Base-by-base conservation (phyloP, 2,888 invertebrate species). In the Caenorhabditis auriculariae region DNA sequence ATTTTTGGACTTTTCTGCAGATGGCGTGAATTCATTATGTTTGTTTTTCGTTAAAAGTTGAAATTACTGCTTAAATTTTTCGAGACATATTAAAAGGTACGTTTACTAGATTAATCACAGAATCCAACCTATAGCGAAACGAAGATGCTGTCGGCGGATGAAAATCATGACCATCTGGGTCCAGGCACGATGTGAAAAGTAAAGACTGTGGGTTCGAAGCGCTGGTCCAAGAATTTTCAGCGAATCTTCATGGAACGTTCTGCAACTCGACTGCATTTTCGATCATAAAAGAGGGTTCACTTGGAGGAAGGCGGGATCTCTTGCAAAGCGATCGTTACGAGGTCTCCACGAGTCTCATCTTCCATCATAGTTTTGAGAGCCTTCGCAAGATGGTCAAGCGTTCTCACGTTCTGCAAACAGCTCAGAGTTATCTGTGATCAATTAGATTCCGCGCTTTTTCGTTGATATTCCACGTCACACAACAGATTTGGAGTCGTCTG, bases 131-230 rank as follows among this genome's bases (percentile, higher is more conserved):
- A 77, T 76, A 9, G 76, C 69, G 41, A 74, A 78, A n/a, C 65
- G 59, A 24, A 76, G 48, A 37, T 79, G 72, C 21, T 64, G 57
- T 37, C 62, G 61, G 35, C 65, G 54, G 5, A 78, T 72, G 57
- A 76, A 78, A 6, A 78, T 62, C 17, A 78, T 55, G 6, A 78
- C 43, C 77, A 78, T 78, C 54, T 78, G 78, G n/a, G 72, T 70
- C 78, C 76, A 77, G 5, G 70, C 69, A 28, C 78, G 60, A 32
- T 72, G 67, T 23, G 77, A 78, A 21, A 76, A 66, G 43, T 72
- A 78, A 3, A 74, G 62, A 26, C 60, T 54, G 42, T 79, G 76
- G 9, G 54, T 54, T 21, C 46, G 23, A 5, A 79, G 39, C 7
- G 66, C 57, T 12, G 69, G 54, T 24, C 67, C 69, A 35, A 78